Percentiles rank a stretch among this genome's conserved stretches.
These are phyloP conservation scores for Panthera leo DNA, from an alignment of 2,113 vertebrate species.

Conservation along the genomic window DNA sequence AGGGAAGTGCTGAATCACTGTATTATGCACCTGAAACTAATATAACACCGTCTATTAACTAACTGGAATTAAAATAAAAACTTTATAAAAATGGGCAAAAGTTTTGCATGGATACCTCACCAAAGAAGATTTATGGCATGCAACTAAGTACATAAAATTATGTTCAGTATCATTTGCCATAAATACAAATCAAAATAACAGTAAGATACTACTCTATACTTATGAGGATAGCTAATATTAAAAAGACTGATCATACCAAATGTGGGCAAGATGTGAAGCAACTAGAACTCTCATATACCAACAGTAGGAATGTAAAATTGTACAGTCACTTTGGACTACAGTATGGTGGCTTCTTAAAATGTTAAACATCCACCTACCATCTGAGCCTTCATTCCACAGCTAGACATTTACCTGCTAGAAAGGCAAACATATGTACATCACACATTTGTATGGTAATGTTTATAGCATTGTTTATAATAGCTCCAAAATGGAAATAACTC, in stretches of 20 bases:
- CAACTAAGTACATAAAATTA: background rate
- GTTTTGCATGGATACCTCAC: background rate
- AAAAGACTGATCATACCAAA: background rate
- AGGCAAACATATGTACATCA: background rate
- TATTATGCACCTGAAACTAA: background rate
- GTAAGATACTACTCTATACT: background rate
- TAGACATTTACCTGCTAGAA: background rate
- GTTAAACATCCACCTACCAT: background rate
- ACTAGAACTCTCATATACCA: background rate
- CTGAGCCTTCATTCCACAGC: background rate
- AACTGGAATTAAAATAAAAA: background rate
- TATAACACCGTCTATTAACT: background rate
- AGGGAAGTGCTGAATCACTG: background rate
- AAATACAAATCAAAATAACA: background rate
- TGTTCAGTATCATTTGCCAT: background rate
- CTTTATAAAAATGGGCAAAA: background rate
- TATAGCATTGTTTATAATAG: background rate
- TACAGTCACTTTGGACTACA: background rate
- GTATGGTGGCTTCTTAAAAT: background rate
- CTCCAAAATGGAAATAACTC: background rate
- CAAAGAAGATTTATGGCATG: background rate
- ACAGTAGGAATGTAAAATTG: background rate
- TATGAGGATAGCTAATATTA: background rate
- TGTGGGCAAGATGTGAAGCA: background rate
- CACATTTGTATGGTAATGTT: background rate